These are phyloP conservation scores for Gasterosteus aculeatus DNA, from an alignment of 2,113 vertebrate species.

Conservation along the genomic window DNA sequence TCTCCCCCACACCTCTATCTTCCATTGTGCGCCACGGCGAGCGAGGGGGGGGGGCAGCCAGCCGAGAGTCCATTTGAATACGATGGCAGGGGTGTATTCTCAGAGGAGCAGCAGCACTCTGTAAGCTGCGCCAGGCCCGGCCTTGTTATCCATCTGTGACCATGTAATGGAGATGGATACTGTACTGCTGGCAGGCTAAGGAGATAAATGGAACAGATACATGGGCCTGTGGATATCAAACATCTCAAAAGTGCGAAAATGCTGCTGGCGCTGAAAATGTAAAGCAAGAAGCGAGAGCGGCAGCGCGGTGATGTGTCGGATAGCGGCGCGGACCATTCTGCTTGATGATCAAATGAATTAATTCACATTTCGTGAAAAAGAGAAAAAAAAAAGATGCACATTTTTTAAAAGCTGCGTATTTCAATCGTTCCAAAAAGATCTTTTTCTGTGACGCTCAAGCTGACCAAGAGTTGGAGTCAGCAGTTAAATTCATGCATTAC, in stretches of 20 bases:
- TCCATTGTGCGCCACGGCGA: slow-evolving; percentile 43
- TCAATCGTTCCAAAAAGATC: slow-evolving; percentile 36
- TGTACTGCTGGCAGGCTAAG: slow-evolving; percentile 55
- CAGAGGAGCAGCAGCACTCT: slow-evolving; percentile 57
- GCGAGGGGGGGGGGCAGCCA: slow-evolving; percentile 38
- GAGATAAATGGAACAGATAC: slow-evolving; percentile 43
- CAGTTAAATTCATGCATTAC: slow-evolving; percentile 67
- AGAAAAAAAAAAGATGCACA: neutral
- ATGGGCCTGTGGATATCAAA: slow-evolving; percentile 54
- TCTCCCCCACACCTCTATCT: slow-evolving; percentile 45
- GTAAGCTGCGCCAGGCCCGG: slow-evolving; percentile 64
- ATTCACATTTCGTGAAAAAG: neutral
- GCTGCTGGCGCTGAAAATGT: slow-evolving; percentile 43
- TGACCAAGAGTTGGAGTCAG: slow-evolving; percentile 56
- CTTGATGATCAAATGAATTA: neutral
- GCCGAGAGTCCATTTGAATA: slow-evolving; percentile 70
- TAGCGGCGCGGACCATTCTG: neutral
- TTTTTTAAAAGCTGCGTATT: neutral
- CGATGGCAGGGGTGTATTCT: slow-evolving; percentile 67
- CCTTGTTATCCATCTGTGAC: slow-evolving; percentile 73
- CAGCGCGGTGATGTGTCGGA: slow-evolving; percentile 22
- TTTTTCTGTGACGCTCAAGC: slow-evolving; percentile 27
- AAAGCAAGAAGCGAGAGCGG: slow-evolving; percentile 25
- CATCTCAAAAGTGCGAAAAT: slow-evolving; percentile 49
- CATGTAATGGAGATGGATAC: slow-evolving; percentile 70